phyloP scores from a whole-genome alignment of 1,140 invertebrate genomes.

The Caerostris darwini region DNA sequence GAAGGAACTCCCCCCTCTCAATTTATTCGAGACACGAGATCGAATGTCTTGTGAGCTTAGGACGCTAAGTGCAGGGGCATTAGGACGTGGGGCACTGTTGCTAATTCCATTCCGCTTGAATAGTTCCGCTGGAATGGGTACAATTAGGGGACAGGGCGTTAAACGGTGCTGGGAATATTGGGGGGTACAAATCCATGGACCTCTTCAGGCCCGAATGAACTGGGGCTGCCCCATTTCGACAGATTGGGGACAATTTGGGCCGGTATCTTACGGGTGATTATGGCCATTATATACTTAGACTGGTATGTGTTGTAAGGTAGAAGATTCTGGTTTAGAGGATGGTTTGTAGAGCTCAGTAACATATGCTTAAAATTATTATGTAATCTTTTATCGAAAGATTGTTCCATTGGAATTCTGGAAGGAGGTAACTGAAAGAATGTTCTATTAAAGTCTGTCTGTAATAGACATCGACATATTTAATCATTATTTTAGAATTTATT shows the following conservation, averaged over 20 bases:
- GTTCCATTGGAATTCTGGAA: no score
- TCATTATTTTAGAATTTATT: no score
- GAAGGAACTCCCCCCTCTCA: background rate
- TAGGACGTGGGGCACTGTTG: background rate
- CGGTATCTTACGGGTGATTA: background rate
- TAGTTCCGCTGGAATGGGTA: background rate
- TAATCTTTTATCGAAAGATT: no score
- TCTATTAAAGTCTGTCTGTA: no score
- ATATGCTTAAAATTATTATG: no score
- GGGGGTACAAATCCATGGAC: background rate
- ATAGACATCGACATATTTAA: no score
- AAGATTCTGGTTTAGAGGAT: no score
- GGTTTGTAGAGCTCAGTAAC: no score
- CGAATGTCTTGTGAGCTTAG: background rate
- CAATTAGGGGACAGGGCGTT: background rate
- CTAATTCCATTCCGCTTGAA: conserved; percentile 1
- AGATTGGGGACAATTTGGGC: background rate
- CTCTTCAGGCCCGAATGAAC: background rate
- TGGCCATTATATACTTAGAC: background rate
- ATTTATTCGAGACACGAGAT: background rate
- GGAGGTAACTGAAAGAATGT: no score
- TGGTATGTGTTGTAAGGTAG: no score
- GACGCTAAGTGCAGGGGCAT: conserved; percentile 10
- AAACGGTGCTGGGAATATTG: conserved; percentile 8
- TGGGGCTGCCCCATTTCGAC: background rate